These are phyloP conservation scores for Eriosoma lanigerum DNA, from an alignment of 1,140 invertebrate genomes.

Conservation along the genomic window DNA sequence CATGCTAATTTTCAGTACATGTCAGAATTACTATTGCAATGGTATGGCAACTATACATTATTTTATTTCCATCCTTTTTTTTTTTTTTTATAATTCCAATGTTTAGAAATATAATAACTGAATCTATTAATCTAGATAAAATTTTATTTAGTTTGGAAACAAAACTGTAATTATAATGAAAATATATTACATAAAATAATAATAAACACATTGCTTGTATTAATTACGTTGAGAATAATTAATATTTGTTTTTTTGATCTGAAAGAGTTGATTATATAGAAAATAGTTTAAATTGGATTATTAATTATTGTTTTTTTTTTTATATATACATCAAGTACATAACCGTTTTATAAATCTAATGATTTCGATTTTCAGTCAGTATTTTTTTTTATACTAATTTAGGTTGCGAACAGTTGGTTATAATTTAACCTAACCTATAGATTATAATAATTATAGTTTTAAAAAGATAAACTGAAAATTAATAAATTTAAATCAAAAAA, in stretches of 20 bases:
- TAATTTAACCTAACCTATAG: not conserved
- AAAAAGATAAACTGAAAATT: slow-evolving; percentile 26
- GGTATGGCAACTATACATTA: too few relatives aligned
- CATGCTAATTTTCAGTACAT: too few relatives aligned
- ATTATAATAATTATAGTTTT: slow-evolving; percentile 1
- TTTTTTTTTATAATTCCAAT: too few relatives aligned
- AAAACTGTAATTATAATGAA: not conserved
- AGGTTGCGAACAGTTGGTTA: slow-evolving; percentile 19
- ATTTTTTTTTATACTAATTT: not conserved
- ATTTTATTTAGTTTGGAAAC: too few relatives aligned
- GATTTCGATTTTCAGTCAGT: slow-evolving; percentile 11
- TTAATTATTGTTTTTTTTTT: not conserved
- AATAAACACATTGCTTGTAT: not conserved
- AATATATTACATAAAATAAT: slow-evolving; percentile 9
- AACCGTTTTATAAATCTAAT: not conserved
- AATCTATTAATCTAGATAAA: too few relatives aligned
- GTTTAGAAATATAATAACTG: too few relatives aligned
- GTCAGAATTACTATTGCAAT: too few relatives aligned
- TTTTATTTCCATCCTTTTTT: too few relatives aligned
- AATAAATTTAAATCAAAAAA: slow-evolving; percentile 20
- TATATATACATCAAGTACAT: not conserved
- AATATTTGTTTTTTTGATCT: not conserved
- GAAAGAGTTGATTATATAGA: not conserved
- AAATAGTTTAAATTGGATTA: not conserved
- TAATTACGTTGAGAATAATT: not conserved